phyloP scores from a whole-genome alignment of 2,113 vertebrate genomes.

The Neolamprologus caudopunctatus region DNA sequence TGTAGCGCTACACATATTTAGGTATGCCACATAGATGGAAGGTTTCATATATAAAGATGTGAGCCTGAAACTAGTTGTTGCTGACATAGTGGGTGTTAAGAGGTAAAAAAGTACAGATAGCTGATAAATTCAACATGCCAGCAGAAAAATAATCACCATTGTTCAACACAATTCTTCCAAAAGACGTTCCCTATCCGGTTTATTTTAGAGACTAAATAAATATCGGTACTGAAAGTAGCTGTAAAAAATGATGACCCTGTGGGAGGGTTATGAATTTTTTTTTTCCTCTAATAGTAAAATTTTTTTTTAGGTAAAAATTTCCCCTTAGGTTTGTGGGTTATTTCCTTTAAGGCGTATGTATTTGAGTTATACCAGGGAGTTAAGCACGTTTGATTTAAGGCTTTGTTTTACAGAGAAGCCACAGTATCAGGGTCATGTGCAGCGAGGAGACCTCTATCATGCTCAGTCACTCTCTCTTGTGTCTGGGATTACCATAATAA shows the following conservation, averaged over 20 bases:
- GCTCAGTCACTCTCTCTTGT: neutral
- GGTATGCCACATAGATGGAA: neutral
- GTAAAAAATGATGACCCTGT: neutral
- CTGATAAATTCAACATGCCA: neutral
- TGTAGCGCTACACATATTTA: neutral
- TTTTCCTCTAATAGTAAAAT: neutral
- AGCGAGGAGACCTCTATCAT: neutral
- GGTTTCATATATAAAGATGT: neutral
- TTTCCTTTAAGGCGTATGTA: neutral
- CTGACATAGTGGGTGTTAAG: neutral
- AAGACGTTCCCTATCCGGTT: neutral
- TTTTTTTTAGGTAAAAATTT: neutral
- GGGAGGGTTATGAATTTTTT: neutral
- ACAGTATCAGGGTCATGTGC: neutral
- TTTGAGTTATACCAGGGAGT: neutral
- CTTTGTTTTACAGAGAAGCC: neutral
- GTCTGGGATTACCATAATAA: neutral
- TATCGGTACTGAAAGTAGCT: neutral
- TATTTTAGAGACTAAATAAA: neutral
- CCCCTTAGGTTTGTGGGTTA: neutral
- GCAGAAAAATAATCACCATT: neutral
- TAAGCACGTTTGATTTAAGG: neutral
- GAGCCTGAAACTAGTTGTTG: neutral
- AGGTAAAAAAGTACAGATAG: neutral
- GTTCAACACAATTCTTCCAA: neutral